These are phyloP conservation scores for Larimichthys polyactis DNA, from an alignment of 2,113 vertebrate species.

Conservation along the genomic window DNA sequence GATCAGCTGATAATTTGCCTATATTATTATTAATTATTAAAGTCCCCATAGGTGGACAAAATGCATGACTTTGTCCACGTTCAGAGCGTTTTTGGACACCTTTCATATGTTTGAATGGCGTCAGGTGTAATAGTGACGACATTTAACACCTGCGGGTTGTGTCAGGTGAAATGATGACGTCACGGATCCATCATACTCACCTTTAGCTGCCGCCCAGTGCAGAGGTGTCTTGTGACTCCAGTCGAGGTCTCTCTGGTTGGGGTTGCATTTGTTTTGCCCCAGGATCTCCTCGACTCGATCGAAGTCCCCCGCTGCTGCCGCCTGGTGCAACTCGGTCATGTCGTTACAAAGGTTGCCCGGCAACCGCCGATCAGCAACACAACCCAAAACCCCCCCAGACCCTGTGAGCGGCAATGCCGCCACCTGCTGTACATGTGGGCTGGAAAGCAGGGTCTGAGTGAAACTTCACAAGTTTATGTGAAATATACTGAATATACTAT, in stretches of 20 bases:
- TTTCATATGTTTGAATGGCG: not conserved
- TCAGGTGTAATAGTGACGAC: not conserved
- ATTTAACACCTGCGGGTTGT: not conserved
- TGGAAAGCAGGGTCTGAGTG: not conserved
- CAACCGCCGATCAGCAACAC: conserved; percentile 45
- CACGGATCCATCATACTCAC: conserved; percentile 64
- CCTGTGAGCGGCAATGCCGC: conserved; percentile 4
- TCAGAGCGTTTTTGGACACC: not conserved
- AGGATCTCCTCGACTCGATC: conserved; percentile 84
- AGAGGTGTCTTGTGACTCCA: conserved; percentile 92
- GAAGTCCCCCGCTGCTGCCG: conserved; percentile 86
- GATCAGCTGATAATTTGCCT: no score
- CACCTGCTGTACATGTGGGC: conserved; percentile 21
- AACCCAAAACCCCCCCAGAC: not conserved
- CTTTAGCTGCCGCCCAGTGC: conserved; percentile 93
- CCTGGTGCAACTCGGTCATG: conserved; percentile 93
- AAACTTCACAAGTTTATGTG: not conserved
- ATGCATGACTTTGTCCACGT: not conserved
- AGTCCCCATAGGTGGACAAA: no score
- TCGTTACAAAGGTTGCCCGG: conserved; percentile 43
- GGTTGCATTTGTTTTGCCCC: conserved; percentile 83
- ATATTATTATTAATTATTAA: no score
- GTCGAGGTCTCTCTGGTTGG: conserved; percentile 89
- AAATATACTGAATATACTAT: no score
- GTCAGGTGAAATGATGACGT: not conserved